These are phyloP conservation scores for Apteryx owenii DNA, from an alignment of 2,113 vertebrate species.

Conservation along the genomic window DNA sequence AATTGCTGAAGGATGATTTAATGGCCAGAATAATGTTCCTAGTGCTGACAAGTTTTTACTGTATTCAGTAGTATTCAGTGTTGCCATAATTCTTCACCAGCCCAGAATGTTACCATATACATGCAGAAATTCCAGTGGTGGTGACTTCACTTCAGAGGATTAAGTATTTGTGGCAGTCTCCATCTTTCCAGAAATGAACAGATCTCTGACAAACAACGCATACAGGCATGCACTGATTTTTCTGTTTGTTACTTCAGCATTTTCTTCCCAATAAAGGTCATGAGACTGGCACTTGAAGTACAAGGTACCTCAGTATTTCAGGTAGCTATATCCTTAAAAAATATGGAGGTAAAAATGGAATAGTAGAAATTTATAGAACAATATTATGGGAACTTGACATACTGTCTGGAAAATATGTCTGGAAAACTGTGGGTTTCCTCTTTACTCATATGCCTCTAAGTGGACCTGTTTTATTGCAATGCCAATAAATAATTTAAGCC, in stretches of 20 bases:
- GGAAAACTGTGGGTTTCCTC: slow-evolving; percentile 51
- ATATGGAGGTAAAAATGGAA: not conserved
- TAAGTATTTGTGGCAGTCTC: not conserved
- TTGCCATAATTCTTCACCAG: not conserved
- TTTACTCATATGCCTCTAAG: not conserved
- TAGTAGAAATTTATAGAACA: not conserved
- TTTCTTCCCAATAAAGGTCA: not conserved
- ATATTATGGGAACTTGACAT: slow-evolving; percentile 34
- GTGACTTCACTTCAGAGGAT: not conserved
- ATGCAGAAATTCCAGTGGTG: not conserved
- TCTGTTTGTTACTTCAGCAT: not conserved
- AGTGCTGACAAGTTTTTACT: not conserved
- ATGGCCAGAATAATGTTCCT: not conserved
- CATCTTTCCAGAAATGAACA: not conserved
- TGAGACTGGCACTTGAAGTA: not conserved
- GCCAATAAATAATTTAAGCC: slow-evolving; percentile 55
- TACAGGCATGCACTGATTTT: accelerated
- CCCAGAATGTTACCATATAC: not conserved
- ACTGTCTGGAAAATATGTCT: slow-evolving; percentile 45
- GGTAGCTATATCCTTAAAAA: not conserved
- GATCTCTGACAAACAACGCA: not conserved
- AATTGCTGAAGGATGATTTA: not conserved
- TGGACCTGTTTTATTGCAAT: slow-evolving; percentile 48
- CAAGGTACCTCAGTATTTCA: not conserved
- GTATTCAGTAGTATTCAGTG: not conserved